These are phyloP conservation scores for Drosophila sordidula DNA, from an alignment of 2,888 invertebrate species.

Conservation along the genomic window DNA sequence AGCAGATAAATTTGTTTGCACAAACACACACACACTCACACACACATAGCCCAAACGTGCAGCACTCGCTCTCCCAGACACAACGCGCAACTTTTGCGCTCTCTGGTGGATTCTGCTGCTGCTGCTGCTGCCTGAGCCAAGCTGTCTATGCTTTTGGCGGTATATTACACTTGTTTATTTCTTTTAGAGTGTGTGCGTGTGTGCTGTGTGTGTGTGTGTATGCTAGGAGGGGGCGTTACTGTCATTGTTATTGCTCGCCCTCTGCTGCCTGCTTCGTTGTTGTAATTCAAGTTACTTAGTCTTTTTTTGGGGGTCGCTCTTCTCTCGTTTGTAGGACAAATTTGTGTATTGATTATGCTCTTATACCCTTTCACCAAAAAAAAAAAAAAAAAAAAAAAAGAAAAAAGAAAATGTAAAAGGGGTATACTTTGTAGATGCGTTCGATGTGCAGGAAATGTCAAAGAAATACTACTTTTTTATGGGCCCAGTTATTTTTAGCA, in stretches of 20 bases:
- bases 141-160: constrained; percentile 81
- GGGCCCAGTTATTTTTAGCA: too few relatives aligned
- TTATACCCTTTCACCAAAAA: constrained; percentile 18
- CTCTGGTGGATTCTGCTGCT: constrained; percentile 36
- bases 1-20: constrained; percentile 45
- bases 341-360: constrained; percentile 81
- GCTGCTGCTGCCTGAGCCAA: constrained; percentile 66
- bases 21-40: constrained; percentile 14
- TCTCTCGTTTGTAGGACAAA: constrained; percentile 80
- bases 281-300: constrained; percentile 54
- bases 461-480: too few relatives aligned
- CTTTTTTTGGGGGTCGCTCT: constrained; percentile 66
- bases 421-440: background rate
- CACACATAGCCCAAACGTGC: constrained; percentile 15
- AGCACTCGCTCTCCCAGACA: constrained; percentile 58
- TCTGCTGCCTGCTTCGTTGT: constrained; percentile 28
- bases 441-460: background rate
- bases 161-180: constrained; percentile 74
- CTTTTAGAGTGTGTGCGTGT: constrained; percentile 32
- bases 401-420: too few relatives aligned
- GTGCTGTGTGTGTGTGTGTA: constrained; percentile 24
- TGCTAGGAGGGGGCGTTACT: constrained; percentile 66
- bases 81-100: constrained; percentile 48
- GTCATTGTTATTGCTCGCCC: constrained; percentile 72
- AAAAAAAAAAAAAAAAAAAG: too few relatives aligned